phyloP scores from a whole-genome alignment of 2,888 invertebrate species.

The Allolobophora icterica region DNA sequence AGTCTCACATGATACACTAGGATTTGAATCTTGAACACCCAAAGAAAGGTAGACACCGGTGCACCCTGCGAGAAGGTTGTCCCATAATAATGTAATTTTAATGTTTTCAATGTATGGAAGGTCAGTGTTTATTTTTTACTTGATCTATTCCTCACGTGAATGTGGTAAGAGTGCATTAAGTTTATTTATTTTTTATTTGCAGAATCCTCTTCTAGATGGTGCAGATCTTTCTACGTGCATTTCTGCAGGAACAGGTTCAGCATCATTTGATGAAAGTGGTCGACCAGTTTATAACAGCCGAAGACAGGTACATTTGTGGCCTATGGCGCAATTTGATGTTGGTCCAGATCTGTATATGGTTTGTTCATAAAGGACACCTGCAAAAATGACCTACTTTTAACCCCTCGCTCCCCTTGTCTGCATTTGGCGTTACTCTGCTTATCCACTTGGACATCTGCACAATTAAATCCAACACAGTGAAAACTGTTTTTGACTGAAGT shows the following conservation, averaged over 20 bases:
- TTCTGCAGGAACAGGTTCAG: conserved; percentile 66
- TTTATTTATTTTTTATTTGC: conserved; percentile 39
- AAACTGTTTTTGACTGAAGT: no score
- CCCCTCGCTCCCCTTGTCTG: neutral
- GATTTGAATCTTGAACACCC: neutral
- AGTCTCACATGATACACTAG: neutral
- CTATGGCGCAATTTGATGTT: neutral
- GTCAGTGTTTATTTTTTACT: neutral
- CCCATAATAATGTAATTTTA: neutral
- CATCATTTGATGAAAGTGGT: conserved; percentile 58
- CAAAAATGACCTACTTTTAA: no score
- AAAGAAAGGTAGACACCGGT: neutral
- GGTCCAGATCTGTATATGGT: neutral
- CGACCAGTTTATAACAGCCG: conserved; percentile 71
- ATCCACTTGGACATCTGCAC: no score
- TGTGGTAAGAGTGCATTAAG: neutral
- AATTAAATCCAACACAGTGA: no score
- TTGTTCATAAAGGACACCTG: no score
- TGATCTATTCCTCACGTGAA: neutral
- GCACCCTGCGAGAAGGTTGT: neutral
- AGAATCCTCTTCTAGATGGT: conserved; percentile 90
- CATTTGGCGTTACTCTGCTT: neutral
- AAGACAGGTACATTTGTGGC: conserved; percentile 68
- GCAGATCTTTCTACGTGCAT: conserved; percentile 97
- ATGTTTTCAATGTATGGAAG: neutral